Evolutionary conservation across 92 coral and sea anemone species (phyloP), one percentile per base, ranked within the genome.

Genomic region (Palythoa heliodiscus): DNA sequence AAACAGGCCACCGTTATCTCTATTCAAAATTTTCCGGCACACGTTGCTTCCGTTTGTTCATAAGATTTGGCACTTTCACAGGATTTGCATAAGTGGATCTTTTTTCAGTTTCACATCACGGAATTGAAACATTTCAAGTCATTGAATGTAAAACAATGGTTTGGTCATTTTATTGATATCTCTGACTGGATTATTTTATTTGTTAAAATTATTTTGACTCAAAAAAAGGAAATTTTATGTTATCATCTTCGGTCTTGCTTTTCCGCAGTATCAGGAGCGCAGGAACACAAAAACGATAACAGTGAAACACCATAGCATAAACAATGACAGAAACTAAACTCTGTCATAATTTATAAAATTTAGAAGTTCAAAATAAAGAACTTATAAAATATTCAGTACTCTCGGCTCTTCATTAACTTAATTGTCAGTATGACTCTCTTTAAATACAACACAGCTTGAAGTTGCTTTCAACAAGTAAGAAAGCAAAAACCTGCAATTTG

Each of bases 1-100:
- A 80, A 80, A 67, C 73, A 80, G 35, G 73, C 53, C 9, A 80
- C 84, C 84, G 84, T 80, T 80, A 80, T 80, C 74, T 66, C 70
- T 15, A 80, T 29, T n/a, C 50, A 80, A 17, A 61, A 71, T 61
- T 48, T 80, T 66, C 73, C 84, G 74, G 66, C 73, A 80, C 24
- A 20, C 29, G 55, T 24, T 80, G 66, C 54, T 66, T 80, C 84
- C 84, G 84, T 64, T 80, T 15, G 24, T 61, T 25, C 38, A 64
- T 43, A 80, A 48, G 23, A 80, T 13, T 80, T 67, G 73, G 35
- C 58, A 80, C 22, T 80, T 80, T 80, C 5, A 16, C 17, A 5
- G 11, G 17, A 80, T 80, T 80, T 80, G 84, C 73, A 66, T 80
- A 63, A 67, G 73, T 80, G 38, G 54, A 20, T 70, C 53, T 80